Percentiles rank a stretch among this genome's conserved stretches.
Evolutionary conservation across 1,140 invertebrate species (phyloP).

Genomic region (Oreohelix idahoensis): DNA sequence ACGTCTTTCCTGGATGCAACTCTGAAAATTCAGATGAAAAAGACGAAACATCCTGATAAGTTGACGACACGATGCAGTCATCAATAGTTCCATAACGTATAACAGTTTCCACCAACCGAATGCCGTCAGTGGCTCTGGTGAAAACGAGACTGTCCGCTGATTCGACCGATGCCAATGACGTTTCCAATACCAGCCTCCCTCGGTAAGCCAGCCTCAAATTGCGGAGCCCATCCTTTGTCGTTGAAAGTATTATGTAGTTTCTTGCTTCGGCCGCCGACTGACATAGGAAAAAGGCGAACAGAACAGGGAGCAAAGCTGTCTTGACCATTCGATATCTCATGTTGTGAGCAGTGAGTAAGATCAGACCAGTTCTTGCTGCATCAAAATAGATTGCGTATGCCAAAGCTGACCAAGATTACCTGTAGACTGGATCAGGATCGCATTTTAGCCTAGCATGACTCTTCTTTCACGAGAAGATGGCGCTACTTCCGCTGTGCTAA

Average conservation of each 20-base stretch:
- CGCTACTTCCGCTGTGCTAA: too few relatives aligned
- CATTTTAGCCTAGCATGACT: too few relatives aligned
- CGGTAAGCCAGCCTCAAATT: slow-evolving; percentile 41
- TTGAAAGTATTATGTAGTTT: slow-evolving; percentile 38
- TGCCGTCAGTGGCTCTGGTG: slow-evolving; percentile 5
- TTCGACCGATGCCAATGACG: neutral
- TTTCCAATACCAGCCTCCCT: slow-evolving; percentile 39
- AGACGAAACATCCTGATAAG: neutral
- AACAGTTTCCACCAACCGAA: slow-evolving; percentile 6
- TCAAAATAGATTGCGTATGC: too few relatives aligned
- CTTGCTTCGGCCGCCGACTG: neutral
- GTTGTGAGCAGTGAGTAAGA: neutral
- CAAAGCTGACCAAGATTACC: too few relatives aligned
- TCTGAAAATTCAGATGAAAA: neutral
- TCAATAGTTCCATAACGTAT: slow-evolving; percentile 13
- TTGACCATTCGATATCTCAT: neutral
- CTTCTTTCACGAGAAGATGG: too few relatives aligned
- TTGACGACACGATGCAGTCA: neutral
- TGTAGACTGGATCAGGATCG: too few relatives aligned
- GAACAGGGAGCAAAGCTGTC: neutral
- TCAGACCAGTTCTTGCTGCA: too few relatives aligned
- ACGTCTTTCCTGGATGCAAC: neutral
- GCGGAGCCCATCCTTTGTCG: slow-evolving; percentile 37
- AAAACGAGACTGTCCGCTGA: neutral
- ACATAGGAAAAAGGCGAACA: neutral